Base-by-base conservation (phyloP, 2,113 vertebrate species). In the Cephalopholis sonnerati region DNA sequence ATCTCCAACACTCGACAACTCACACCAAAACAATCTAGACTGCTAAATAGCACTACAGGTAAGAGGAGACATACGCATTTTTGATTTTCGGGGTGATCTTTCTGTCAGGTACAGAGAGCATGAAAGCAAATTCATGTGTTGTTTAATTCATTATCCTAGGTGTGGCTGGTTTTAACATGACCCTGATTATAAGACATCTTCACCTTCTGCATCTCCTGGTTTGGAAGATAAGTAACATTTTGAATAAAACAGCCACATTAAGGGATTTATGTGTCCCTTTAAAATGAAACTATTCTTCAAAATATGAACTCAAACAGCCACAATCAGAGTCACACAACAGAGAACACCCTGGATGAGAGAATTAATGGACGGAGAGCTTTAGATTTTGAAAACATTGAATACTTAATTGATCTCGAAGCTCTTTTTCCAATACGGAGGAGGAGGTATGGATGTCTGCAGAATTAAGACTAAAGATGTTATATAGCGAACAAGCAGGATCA, bases 401-500 rank as follows among this genome's bases (percentile, higher is more conserved):
- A 39, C 22, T 61, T 77, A 20, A 77, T 79, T 79, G 73, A 77
- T 83, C 4, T 7, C 3, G 24, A 67, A n/a, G 29, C 48, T 55
- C 27, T 41, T 59, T 81, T 64, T 58, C 29, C 18, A 13, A 17
- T 13, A n/a, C 24, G 20, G 25, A 83, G 22, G 7, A 51, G 67
- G 39, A 78, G 70, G 71, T 72, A 66, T 78, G 67, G 46, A 73
- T 25, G 55, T 57, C 64, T 78, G 41, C 71, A 62, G 75, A 74
- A 82, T 68, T 53, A 32, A 70, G 50, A 79, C 55, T 65, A 79
- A 85, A 68, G 73, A 81, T 59, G 78, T 74, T 61, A 39, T 58
- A 54, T 4, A 20, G 29, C 1, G 2, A 74, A 65, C 53, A 39
- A 57, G 68, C 3, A 4, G 44, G 27, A 62, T 74, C 54, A 32